These are phyloP conservation scores for Calvadosia cruxmelitensis DNA, from an alignment of 30 jellyfish, hydroid and myxozoan genomes.

Conservation along the genomic window DNA sequence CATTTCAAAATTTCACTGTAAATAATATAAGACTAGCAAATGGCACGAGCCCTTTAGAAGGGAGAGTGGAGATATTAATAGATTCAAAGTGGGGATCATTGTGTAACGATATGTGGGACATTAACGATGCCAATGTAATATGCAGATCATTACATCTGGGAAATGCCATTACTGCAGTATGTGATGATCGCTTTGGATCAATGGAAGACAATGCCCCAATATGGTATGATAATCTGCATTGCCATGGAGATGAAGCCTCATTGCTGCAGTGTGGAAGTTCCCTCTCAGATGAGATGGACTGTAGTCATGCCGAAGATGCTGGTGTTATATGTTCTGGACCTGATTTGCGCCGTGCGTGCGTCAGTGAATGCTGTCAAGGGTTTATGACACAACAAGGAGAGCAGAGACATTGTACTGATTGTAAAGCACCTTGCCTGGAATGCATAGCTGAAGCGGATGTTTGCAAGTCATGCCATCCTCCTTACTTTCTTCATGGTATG, in stretches of 20 bases:
- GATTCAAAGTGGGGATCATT: constrained; percentile 73
- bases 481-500: neutral
- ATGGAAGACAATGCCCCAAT: neutral
- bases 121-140: constrained; percentile 80
- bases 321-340: constrained; percentile 39
- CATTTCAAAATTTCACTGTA: neutral
- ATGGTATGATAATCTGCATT: neutral
- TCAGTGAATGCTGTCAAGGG: neutral
- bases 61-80: constrained; percentile 79
- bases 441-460: neutral
- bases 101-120: constrained; percentile 80
- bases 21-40: constrained; percentile 51
- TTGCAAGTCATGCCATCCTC: neutral
- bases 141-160: constrained; percentile 82
- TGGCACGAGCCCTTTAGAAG: constrained; percentile 52
- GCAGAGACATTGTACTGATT: neutral
- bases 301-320: neutral
- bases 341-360: neutral
- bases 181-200: neutral
- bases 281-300: neutral
- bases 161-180: constrained; percentile 65
- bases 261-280: neutral
- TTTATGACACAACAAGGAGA: neutral
- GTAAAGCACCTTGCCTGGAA: neutral
- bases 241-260: neutral